A percentile compares a stretch with the other conserved stretches of the same genome.
These are phyloP conservation scores for Rhinoraja longicauda DNA, from an alignment of 2,797 vertebrate species.

Conservation along the genomic window DNA sequence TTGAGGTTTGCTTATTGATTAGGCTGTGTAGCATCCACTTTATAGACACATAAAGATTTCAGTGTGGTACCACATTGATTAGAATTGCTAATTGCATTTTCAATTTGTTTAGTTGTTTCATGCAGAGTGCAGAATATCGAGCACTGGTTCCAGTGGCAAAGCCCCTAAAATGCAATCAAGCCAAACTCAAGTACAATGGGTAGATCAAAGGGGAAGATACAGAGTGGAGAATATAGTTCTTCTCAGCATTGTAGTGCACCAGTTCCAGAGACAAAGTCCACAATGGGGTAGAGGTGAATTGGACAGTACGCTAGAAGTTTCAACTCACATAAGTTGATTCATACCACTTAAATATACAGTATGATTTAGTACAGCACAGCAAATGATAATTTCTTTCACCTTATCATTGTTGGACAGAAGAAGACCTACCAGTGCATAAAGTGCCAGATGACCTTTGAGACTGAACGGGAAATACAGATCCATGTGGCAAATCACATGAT, in stretches of 20 bases:
- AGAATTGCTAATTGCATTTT: background rate
- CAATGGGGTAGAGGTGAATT: no score
- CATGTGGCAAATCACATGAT: conserved; percentile 99
- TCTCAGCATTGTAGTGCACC: no score
- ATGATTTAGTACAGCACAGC: background rate
- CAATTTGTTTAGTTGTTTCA: background rate
- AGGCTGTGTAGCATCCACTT: background rate
- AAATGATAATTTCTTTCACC: conserved; percentile 26
- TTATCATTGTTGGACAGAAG: conserved; percentile 66
- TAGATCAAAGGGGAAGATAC: no score
- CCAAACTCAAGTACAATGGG: no score
- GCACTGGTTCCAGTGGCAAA: no score
- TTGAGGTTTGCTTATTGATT: background rate
- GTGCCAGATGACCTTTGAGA: conserved; percentile 99
- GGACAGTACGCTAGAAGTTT: background rate
- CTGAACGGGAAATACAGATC: conserved; percentile 95
- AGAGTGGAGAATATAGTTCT: no score
- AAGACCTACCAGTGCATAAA: conserved; percentile 99
- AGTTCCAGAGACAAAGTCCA: no score
- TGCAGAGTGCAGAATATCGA: background rate
- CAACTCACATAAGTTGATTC: background rate
- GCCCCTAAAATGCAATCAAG: no score
- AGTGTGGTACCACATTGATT: background rate
- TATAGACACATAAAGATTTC: background rate
- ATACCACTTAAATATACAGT: background rate